Evolutionary conservation across 2,797 vertebrate species (phyloP).

Genomic region (Hippocampus kuda): DNA sequence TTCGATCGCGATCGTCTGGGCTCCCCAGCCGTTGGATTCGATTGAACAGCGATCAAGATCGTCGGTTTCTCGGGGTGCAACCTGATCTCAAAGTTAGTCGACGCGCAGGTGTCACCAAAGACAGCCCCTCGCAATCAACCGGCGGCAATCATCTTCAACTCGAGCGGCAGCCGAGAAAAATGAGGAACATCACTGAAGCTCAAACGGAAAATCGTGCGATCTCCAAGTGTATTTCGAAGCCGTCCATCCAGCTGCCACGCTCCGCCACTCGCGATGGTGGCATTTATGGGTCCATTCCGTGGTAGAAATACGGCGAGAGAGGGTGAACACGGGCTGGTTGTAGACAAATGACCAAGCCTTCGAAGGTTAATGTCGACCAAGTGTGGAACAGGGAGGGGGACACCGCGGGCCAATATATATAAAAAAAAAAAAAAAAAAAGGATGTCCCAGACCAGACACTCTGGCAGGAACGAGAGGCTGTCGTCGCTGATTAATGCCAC

Average conservation of each 20-base stretch:
- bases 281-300: constrained; percentile 46
- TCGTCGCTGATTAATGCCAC: constrained; percentile 67
- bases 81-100: neutral
- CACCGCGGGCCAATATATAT: constrained; percentile 38
- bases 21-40: no score
- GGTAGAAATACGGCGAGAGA: constrained; percentile 41
- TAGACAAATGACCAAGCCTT: constrained; percentile 64
- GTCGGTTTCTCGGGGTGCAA: neutral
- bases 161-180: neutral
- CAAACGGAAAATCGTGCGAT: neutral
- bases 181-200: neutral
- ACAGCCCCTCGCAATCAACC: neutral
- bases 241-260: neutral
- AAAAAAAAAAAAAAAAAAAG: constrained; percentile 24
- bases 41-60: neutral
- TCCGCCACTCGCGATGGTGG: constrained; percentile 25
- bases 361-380: constrained; percentile 66
- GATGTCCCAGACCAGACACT: constrained; percentile 58
- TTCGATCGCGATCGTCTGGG: no score
- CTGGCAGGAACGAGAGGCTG: constrained; percentile 47
- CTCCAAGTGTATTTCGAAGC: neutral
- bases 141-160: neutral
- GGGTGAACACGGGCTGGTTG: constrained; percentile 40
- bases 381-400: constrained; percentile 51
- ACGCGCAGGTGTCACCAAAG: neutral